Conservation (phyloP, 2,888 invertebrate species). For the Orthosia cruda region DNA sequence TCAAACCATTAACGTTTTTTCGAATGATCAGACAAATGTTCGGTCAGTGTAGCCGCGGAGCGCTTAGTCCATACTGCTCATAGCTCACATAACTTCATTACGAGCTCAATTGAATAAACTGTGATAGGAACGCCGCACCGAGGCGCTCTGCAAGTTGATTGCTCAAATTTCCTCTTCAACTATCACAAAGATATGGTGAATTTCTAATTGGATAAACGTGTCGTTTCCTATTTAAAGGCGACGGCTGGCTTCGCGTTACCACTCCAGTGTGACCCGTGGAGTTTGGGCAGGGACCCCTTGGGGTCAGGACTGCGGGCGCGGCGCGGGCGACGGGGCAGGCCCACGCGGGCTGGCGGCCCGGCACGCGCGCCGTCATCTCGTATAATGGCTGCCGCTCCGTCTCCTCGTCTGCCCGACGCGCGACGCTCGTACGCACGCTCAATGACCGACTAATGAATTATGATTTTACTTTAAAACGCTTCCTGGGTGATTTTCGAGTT, state of each 20-base stretch:
- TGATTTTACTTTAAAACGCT: constrained; percentile 83
- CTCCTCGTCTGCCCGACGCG: constrained; percentile 67
- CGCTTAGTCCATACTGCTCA: constrained; percentile 83
- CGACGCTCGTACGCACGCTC: constrained; percentile 77
- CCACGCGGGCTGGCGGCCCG: constrained; percentile 73
- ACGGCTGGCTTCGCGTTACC: constrained; percentile 87
- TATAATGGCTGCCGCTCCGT: constrained; percentile 87
- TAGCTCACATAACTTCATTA: constrained; percentile 91
- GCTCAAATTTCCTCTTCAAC: constrained; percentile 92
- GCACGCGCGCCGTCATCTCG: constrained; percentile 90
- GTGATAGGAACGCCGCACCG: constrained; percentile 90
- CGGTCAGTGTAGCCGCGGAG: constrained; percentile 75
- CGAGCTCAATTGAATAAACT: constrained; percentile 92
- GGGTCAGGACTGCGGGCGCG: constrained; percentile 57
- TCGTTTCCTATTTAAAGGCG: constrained; percentile 92
- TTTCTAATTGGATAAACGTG: constrained; percentile 92
- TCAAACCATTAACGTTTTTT: constrained; percentile 35
- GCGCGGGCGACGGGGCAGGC: constrained; percentile 72
- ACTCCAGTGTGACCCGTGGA: constrained; percentile 81
- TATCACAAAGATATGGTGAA: constrained; percentile 92
- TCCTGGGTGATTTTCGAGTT: constrained; percentile 86
- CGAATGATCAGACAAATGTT: constrained; percentile 71
- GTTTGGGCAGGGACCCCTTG: constrained; percentile 73
- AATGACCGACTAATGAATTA: constrained; percentile 89
- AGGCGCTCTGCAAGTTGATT: constrained; percentile 91